A percentile compares a stretch with the other conserved stretches of the same genome.
phyloP scores from a whole-genome alignment of 2,113 vertebrate genomes.

The Phoenicopterus ruber region DNA sequence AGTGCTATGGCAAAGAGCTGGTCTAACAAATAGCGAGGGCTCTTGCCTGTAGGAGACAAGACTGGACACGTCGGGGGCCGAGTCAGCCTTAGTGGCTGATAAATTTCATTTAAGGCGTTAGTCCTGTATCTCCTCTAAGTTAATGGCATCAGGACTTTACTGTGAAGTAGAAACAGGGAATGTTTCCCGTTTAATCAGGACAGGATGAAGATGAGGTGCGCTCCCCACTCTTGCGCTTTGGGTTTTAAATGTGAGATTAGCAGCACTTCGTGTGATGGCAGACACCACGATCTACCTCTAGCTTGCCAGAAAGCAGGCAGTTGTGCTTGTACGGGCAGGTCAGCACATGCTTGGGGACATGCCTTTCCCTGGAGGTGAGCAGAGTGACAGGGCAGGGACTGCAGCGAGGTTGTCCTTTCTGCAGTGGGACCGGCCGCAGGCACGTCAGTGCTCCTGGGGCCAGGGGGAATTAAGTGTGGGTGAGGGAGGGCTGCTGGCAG shows the following conservation, averaged over 20 bases:
- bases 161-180: not conserved
- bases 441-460: rapidly evolving
- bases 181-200: not conserved
- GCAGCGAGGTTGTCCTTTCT: not conserved
- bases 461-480: rapidly evolving
- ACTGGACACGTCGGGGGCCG: rapidly evolving
- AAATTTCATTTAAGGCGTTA: not conserved
- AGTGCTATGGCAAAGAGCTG: rapidly evolving
- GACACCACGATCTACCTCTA: rapidly evolving
- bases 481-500: not conserved
- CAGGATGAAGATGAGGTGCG: not conserved
- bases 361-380: not conserved
- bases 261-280: not conserved
- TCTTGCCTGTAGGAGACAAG: not conserved
- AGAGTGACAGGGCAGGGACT: not conserved
- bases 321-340: not conserved
- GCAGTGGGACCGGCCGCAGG: rapidly evolving
- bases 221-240: not conserved
- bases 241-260: not conserved
- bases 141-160: not conserved
- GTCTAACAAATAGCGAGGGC: not conserved
- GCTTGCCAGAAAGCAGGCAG: not conserved
- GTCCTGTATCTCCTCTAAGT: not conserved
- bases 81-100: not conserved
- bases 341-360: not conserved